These are phyloP conservation scores for Epinephelus malabaricus DNA, from an alignment of 2,797 vertebrate species.

Conservation along the genomic window DNA sequence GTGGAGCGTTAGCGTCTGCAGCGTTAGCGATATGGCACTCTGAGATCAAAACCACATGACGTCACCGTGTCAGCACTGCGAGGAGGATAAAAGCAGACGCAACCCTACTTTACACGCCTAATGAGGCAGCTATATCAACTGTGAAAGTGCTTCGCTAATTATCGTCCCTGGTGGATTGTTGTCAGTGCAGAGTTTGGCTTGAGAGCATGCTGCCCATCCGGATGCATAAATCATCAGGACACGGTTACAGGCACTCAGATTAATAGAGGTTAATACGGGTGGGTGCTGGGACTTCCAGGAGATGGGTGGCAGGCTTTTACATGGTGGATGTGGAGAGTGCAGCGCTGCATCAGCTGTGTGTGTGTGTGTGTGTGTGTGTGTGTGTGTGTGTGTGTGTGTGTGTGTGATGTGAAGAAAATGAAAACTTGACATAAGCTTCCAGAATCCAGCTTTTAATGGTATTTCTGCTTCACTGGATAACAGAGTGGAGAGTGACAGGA, in stretches of 20 bases:
- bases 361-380: slow-evolving; percentile 19
- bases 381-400: slow-evolving; percentile 16
- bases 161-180: slow-evolving; percentile 56
- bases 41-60: slow-evolving; percentile 56
- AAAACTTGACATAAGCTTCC: slow-evolving; percentile 58
- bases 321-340: slow-evolving; percentile 26
- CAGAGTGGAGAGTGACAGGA: slow-evolving; percentile 47
- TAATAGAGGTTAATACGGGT: slow-evolving; percentile 69
- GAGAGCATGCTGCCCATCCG: slow-evolving; percentile 32
- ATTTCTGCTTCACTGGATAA: slow-evolving; percentile 66
- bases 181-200: slow-evolving; percentile 49
- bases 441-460: slow-evolving; percentile 64
- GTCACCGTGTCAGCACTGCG: slow-evolving; percentile 34
- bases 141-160: slow-evolving; percentile 64
- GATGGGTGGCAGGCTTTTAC: slow-evolving; percentile 41
- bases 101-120: slow-evolving; percentile 49
- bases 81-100: slow-evolving; percentile 55
- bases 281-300: slow-evolving; percentile 47
- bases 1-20: background rate
- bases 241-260: slow-evolving; percentile 45
- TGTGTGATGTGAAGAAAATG: slow-evolving; percentile 45
- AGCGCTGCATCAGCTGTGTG: background rate
- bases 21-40: background rate
- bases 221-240: slow-evolving; percentile 62
- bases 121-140: slow-evolving; percentile 57